Percentiles rank a stretch among this genome's conserved stretches.
Conservation (phyloP, 2,888 invertebrate species). For the Cryptosula pallasiana region DNA sequence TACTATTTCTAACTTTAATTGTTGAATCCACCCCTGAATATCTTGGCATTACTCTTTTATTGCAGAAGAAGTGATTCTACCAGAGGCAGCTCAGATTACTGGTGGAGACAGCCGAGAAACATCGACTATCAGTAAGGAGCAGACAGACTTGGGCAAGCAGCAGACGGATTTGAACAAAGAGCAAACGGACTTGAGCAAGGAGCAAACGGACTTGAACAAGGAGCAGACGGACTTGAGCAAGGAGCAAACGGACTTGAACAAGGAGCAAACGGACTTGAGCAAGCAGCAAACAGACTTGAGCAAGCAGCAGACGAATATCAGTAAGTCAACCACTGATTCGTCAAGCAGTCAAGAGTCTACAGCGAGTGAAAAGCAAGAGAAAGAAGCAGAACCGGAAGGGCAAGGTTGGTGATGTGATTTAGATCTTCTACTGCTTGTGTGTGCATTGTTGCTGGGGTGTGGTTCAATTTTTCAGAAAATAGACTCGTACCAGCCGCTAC, state of each 20-base stretch:
- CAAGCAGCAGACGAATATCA: neutral
- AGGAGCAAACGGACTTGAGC: neutral
- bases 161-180: neutral
- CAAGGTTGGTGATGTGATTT: too few species aligned
- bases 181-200: neutral
- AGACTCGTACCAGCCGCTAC: too few species aligned
- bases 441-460: too few species aligned
- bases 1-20: too few species aligned
- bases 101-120: slow-evolving; percentile 25
- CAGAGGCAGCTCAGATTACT: slow-evolving; percentile 32
- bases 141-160: neutral
- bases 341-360: neutral
- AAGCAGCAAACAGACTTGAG: neutral
- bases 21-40: neutral
- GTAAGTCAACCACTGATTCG: neutral
- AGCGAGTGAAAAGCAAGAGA: neutral
- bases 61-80: slow-evolving; percentile 34
- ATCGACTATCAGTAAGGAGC: slow-evolving; percentile 19
- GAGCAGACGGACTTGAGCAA: neutral
- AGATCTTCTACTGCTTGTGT: too few species aligned
- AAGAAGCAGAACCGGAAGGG: too few species aligned
- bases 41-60: slow-evolving; percentile 25
- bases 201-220: neutral
- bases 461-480: too few species aligned
- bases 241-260: neutral